These are phyloP conservation scores for Drosophila leonis DNA, from an alignment of 2,888 invertebrate species.

Conservation along the genomic window DNA sequence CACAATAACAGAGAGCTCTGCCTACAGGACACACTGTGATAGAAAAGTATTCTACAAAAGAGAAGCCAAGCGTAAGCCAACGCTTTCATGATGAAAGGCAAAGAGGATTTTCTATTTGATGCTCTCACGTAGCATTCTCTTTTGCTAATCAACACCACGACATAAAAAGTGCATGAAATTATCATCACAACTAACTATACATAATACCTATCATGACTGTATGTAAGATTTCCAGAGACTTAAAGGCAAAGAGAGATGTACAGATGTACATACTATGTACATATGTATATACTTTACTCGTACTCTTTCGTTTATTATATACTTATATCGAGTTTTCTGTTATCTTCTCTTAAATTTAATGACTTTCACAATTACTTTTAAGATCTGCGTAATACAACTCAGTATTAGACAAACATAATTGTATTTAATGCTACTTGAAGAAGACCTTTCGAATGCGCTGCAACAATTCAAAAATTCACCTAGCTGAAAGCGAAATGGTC, in stretches of 20 bases:
- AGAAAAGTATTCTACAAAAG: background rate
- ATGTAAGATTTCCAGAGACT: too few species aligned
- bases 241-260: too few species aligned
- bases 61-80: background rate
- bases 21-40: background rate
- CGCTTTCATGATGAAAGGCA: too few species aligned
- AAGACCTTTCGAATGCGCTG: conserved; percentile 2
- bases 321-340: background rate
- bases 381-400: background rate
- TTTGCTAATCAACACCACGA: background rate
- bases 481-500: background rate
- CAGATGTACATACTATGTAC: too few species aligned
- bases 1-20: background rate
- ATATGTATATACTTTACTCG: too few species aligned
- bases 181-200: too few species aligned
- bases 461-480: background rate
- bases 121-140: background rate
- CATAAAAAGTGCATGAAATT: too few species aligned
- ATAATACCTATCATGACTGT: too few species aligned
- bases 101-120: too few species aligned
- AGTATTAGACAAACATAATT: background rate
- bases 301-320: background rate
- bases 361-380: background rate
- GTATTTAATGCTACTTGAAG: background rate
- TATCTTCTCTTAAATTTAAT: background rate